These are phyloP conservation scores for Chiridota heheva DNA, from an alignment of 35 echinoderm and acorn worm genomes.

Conservation along the genomic window DNA sequence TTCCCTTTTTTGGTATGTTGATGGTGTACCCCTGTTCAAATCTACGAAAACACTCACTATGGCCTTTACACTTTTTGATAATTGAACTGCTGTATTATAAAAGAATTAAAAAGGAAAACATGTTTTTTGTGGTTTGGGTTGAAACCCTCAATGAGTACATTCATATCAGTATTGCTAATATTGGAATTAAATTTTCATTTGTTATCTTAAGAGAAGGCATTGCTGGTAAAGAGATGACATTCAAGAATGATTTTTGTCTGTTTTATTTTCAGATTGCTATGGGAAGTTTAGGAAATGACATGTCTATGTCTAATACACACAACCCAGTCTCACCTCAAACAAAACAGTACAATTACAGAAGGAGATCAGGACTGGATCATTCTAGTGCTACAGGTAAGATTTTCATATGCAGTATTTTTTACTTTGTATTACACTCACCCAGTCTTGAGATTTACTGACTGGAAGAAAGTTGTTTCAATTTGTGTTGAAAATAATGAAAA, in stretches of 20 bases:
- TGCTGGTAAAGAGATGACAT: too few relatives aligned
- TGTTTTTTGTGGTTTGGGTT: conserved; percentile 31
- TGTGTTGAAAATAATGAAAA: too few relatives aligned
- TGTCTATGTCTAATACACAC: conserved; percentile 37
- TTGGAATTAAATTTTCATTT: too few relatives aligned
- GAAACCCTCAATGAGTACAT: conserved; percentile 31
- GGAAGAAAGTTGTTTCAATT: too few relatives aligned
- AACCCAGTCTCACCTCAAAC: conserved; percentile 26
- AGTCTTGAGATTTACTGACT: too few relatives aligned
- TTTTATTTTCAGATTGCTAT: conserved; percentile 19
- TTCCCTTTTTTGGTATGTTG: conserved; percentile 19
- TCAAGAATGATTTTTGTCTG: too few relatives aligned
- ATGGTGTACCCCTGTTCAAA: conserved; percentile 37
- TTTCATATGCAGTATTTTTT: too few relatives aligned
- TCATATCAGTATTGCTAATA: too few relatives aligned
- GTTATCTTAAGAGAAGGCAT: too few relatives aligned
- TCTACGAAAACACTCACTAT: conserved; percentile 21
- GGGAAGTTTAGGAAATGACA: conserved; percentile 32
- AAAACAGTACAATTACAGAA: conserved; percentile 31
- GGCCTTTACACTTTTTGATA: conserved; percentile 37
- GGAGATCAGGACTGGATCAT: neutral
- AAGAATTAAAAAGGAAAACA: neutral
- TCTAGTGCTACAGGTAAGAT: conserved; percentile 23
- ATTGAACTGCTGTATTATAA: conserved; percentile 33
- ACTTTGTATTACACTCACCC: too few relatives aligned